Percentiles rank a stretch among this genome's conserved stretches.
These are phyloP conservation scores for Galerucella pusilla DNA, from an alignment of 2,888 invertebrate genomes.

Conservation along the genomic window DNA sequence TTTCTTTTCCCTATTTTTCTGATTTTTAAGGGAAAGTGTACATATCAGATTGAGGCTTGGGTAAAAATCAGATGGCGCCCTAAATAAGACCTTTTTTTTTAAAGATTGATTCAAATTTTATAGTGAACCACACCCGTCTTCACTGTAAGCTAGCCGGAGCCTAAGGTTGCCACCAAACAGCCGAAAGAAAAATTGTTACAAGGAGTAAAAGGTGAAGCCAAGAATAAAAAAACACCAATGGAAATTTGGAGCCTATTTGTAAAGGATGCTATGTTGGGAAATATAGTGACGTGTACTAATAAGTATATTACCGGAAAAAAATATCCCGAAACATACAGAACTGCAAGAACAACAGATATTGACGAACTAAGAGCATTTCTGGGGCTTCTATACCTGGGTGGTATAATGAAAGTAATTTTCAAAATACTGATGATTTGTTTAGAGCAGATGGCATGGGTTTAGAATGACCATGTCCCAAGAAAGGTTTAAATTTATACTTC, in stretches of 20 bases:
- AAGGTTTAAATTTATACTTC: constrained; percentile 7
- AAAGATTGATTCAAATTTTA: too few species aligned
- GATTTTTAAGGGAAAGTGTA: too few species aligned
- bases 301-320: constrained; percentile 12
- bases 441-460: constrained; percentile 17
- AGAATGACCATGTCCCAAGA: constrained; percentile 7
- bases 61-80: too few species aligned
- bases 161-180: too few species aligned
- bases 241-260: constrained; percentile 20
- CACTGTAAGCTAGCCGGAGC: too few species aligned
- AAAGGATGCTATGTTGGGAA: constrained; percentile 20
- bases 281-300: constrained; percentile 8
- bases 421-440: constrained; percentile 12
- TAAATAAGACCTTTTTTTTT: too few species aligned
- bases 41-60: too few species aligned
- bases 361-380: constrained; percentile 26
- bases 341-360: too few species aligned
- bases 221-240: constrained; percentile 17
- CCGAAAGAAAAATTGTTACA: too few species aligned
- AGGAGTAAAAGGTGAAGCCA: constrained; percentile 23
- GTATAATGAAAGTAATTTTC: constrained; percentile 2
- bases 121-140: too few species aligned
- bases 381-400: constrained; percentile 15
- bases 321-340: constrained; percentile 20
- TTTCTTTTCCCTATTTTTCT: too few species aligned